Conservation (phyloP, 2,888 invertebrate genomes). For the Caenorhabditis auriculariae region DNA sequence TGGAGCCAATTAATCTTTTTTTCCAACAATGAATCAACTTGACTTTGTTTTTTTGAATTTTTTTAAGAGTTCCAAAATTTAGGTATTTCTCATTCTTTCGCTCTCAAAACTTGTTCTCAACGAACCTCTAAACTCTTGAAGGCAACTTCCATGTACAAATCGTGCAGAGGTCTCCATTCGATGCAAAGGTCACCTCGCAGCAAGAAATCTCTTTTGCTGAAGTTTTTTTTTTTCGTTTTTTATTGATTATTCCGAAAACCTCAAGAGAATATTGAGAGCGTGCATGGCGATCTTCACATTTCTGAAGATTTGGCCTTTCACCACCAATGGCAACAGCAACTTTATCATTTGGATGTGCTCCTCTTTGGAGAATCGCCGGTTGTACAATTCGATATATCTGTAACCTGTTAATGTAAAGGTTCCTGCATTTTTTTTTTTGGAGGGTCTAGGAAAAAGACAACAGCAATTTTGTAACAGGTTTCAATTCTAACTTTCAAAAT, state of each 20-base stretch:
- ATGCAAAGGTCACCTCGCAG: conserved; percentile 79
- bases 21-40: too few species aligned
- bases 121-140: conserved; percentile 44
- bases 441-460: too few species aligned
- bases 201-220: conserved; percentile 77
- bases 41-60: too few species aligned
- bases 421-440: too few species aligned
- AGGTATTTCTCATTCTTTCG: too few species aligned
- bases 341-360: conserved; percentile 83
- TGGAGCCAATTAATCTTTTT: too few species aligned
- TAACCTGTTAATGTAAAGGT: too few species aligned
- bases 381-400: conserved; percentile 83
- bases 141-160: conserved; percentile 67
- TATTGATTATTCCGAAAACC: neutral
- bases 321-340: conserved; percentile 76
- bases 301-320: conserved; percentile 29
- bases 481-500: too few species aligned
- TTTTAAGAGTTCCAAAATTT: too few species aligned
- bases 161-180: conserved; percentile 83
- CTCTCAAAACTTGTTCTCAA: neutral
- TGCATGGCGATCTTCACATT: conserved; percentile 69
- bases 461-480: too few species aligned
- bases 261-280: conserved; percentile 67
- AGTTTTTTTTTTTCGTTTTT: conserved; percentile 5
- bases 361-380: conserved; percentile 83